Evolutionary conservation across 2,888 invertebrate species (phyloP).

Genomic region (Tenodera sinensis): DNA sequence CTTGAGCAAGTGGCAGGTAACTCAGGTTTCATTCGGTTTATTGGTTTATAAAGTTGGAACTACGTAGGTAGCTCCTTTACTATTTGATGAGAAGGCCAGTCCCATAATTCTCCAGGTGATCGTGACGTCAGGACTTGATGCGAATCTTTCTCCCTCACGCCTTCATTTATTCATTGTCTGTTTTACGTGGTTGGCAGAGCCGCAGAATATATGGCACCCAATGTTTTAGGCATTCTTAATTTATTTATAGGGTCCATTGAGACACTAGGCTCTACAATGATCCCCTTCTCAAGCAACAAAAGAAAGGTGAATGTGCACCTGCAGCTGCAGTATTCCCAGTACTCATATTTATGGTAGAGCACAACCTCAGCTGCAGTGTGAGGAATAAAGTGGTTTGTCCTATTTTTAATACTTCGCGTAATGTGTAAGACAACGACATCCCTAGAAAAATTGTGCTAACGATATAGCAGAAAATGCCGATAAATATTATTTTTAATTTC

Average conservation of each 20-base stretch:
- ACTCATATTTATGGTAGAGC: not conserved
- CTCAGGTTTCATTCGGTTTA: not conserved
- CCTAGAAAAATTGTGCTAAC: too few relatives aligned
- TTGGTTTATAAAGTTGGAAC: not conserved
- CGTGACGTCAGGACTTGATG: not conserved
- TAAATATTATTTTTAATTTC: too few relatives aligned
- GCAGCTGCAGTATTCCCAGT: not conserved
- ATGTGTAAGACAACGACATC: too few relatives aligned
- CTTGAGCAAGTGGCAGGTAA: not conserved
- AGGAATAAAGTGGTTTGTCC: not conserved
- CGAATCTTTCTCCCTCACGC: not conserved
- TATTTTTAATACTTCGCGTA: too few relatives aligned
- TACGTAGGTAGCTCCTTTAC: not conserved
- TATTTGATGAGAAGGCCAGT: not conserved
- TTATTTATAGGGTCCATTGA: not conserved
- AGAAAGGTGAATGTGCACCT: not conserved
- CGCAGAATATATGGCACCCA: not conserved
- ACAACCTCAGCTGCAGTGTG: not conserved
- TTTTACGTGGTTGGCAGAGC: not conserved
- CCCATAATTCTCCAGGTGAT: not conserved
- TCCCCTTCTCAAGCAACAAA: not conserved
- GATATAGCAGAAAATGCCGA: too few relatives aligned
- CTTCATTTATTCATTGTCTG: not conserved
- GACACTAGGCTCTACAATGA: not conserved
- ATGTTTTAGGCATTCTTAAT: not conserved